These are phyloP conservation scores for Chalcis sispes DNA, from an alignment of 2,888 invertebrate species.

Conservation along the genomic window DNA sequence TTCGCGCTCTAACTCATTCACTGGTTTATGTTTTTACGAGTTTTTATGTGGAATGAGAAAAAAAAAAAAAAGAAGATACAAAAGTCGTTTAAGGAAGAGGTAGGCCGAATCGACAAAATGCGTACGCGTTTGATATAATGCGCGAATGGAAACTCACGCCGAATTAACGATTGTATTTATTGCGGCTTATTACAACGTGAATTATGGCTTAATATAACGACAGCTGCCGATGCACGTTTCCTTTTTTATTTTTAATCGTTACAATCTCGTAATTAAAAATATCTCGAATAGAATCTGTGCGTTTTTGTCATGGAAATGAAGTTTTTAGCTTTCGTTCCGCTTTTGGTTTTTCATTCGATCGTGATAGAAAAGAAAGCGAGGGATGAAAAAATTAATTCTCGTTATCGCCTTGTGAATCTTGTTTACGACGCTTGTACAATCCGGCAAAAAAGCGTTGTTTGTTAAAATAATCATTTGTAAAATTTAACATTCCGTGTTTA, in stretches of 20 bases:
- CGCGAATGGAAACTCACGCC: background rate
- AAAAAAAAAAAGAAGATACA: background rate
- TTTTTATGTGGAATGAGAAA: slow-evolving; percentile 44
- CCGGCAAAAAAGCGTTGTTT: too few relatives aligned
- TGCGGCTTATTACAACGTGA: slow-evolving; percentile 53
- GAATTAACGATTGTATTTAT: slow-evolving; percentile 57
- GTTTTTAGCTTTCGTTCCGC: background rate
- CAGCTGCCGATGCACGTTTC: background rate
- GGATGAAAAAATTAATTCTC: too few relatives aligned
- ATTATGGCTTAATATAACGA: slow-evolving; percentile 55
- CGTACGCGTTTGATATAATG: slow-evolving; percentile 19
- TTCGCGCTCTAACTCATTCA: slow-evolving; percentile 52
- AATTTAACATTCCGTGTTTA: too few relatives aligned
- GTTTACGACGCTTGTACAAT: too few relatives aligned
- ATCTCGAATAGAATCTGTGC: slow-evolving; percentile 16
- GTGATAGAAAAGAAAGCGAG: too few relatives aligned
- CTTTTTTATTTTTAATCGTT: slow-evolving; percentile 6
- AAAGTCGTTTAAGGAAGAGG: slow-evolving; percentile 24
- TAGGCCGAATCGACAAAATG: background rate
- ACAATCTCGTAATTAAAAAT: slow-evolving; percentile 16
- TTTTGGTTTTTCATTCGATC: too few relatives aligned
- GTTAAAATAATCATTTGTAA: too few relatives aligned
- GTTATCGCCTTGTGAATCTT: slow-evolving; percentile 33
- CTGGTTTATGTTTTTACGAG: slow-evolving; percentile 38
- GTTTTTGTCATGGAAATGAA: too few relatives aligned